These are phyloP conservation scores for Plecotus auritus DNA, from an alignment of 2,113 vertebrate species.

Conservation along the genomic window DNA sequence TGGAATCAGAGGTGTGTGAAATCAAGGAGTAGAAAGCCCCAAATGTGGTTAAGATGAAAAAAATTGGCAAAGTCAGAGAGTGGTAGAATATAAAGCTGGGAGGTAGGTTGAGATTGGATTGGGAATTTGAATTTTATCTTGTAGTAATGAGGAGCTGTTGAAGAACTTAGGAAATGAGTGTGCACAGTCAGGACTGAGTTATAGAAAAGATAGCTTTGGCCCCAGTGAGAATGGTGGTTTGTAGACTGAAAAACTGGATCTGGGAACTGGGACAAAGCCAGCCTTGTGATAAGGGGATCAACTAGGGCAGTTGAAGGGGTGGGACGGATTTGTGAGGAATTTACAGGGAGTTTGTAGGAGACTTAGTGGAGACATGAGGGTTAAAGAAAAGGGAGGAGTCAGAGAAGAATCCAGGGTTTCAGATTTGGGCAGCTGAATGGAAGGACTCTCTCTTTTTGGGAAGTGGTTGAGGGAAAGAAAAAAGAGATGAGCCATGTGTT, in stretches of 20 bases:
- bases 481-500: background rate
- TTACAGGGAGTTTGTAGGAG: background rate
- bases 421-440: background rate
- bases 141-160: background rate
- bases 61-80: background rate
- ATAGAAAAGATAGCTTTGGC: background rate
- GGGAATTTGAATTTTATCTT: slow-evolving; percentile 3
- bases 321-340: background rate
- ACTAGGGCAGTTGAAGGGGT: background rate
- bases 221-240: background rate
- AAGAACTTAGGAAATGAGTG: background rate
- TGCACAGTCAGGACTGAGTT: background rate
- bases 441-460: slow-evolving; percentile 5
- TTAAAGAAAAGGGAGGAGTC: background rate
- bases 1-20: background rate
- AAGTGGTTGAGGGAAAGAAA: background rate
- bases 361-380: background rate
- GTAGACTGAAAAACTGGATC: background rate
- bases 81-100: background rate
- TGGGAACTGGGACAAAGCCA: background rate
- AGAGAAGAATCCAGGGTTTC: background rate
- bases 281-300: background rate
- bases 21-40: background rate
- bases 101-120: background rate
- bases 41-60: background rate